Conservation (phyloP, 2,797 vertebrate species). For the Sebastiscus tertius region DNA sequence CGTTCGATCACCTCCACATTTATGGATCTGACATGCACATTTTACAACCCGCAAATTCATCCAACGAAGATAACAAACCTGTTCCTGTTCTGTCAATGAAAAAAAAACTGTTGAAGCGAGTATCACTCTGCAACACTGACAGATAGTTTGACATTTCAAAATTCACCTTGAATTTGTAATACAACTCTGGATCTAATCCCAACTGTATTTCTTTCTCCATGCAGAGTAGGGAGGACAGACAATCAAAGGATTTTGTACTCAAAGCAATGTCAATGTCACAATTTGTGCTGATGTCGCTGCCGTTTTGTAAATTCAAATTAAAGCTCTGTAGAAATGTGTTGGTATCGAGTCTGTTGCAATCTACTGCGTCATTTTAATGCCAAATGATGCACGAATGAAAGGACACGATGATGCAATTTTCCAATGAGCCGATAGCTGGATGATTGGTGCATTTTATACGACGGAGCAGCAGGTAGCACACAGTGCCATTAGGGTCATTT, state of each 20-base stretch:
- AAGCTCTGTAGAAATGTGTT: not conserved
- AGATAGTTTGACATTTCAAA: not conserved
- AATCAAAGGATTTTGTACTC: not conserved
- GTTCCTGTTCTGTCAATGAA: not conserved
- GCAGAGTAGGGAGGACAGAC: not conserved
- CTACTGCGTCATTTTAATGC: not conserved
- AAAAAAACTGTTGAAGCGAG: not conserved
- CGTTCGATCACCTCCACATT: not conserved
- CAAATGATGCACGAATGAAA: slow-evolving; percentile 26
- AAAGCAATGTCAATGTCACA: not conserved
- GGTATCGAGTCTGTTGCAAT: not conserved
- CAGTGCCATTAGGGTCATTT: not conserved
- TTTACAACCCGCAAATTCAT: not conserved
- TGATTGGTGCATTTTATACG: slow-evolving; percentile 7
- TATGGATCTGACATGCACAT: not conserved
- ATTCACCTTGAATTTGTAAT: not conserved
- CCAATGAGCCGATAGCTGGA: not conserved
- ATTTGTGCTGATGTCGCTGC: not conserved
- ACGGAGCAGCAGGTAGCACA: not conserved
- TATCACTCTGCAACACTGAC: not conserved
- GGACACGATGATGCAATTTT: slow-evolving; percentile 2
- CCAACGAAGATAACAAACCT: not conserved
- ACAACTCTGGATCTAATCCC: not conserved
- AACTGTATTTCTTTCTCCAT: not conserved
- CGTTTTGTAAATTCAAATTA: not conserved